Conservation (phyloP, 1,140 invertebrate genomes). For the Drosophila tropicalis region DNA sequence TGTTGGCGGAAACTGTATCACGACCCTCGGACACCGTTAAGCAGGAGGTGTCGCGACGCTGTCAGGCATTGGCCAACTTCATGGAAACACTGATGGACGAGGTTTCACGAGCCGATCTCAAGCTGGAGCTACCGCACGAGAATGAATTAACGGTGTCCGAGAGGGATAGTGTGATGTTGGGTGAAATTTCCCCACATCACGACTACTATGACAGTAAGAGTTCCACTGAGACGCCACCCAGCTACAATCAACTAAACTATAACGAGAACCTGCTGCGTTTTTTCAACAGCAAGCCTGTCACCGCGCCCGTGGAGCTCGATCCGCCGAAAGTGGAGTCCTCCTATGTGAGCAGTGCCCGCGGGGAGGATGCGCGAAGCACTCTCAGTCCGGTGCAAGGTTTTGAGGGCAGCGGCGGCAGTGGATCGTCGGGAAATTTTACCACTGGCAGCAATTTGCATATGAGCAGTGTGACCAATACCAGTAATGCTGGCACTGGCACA, state of each 20-base stretch:
- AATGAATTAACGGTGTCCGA: slow-evolving; percentile 86
- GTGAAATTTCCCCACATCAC: slow-evolving; percentile 93
- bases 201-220: slow-evolving; percentile 91
- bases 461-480: slow-evolving; percentile 82
- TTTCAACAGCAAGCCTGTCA: slow-evolving; percentile 91
- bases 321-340: slow-evolving; percentile 77
- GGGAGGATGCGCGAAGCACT: slow-evolving; percentile 60
- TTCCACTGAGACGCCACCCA: slow-evolving; percentile 91
- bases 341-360: slow-evolving; percentile 54
- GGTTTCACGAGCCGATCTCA: slow-evolving; percentile 84
- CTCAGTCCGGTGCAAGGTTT: slow-evolving; percentile 78
- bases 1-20: slow-evolving; percentile 88
- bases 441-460: slow-evolving; percentile 84
- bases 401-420: slow-evolving; percentile 84
- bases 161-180: slow-evolving; percentile 91
- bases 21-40: slow-evolving; percentile 85
- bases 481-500: slow-evolving; percentile 69
- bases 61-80: slow-evolving; percentile 89
- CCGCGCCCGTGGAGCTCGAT: slow-evolving; percentile 83
- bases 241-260: slow-evolving; percentile 94
- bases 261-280: slow-evolving; percentile 93
- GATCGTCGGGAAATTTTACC: slow-evolving; percentile 86
- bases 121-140: slow-evolving; percentile 85
- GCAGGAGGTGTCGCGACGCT: slow-evolving; percentile 87
- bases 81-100: slow-evolving; percentile 90